phyloP scores from a whole-genome alignment of 2,888 invertebrate genomes.

The Tribolium freemani region DNA sequence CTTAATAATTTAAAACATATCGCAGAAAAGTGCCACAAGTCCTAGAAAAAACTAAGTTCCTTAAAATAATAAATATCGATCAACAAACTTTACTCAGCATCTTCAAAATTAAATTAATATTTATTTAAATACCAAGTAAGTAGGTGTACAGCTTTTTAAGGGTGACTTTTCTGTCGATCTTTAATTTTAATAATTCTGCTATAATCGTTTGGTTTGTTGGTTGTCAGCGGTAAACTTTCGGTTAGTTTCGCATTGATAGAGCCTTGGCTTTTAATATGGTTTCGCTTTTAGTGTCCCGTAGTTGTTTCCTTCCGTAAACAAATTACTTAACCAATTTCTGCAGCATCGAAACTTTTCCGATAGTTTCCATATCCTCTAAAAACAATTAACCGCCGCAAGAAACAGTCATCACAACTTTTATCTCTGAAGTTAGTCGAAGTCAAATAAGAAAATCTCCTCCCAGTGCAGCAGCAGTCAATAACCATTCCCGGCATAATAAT shows the following conservation, averaged over 20 bases:
- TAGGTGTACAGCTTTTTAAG: too few relatives aligned
- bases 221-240: background rate
- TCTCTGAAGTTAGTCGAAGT: background rate
- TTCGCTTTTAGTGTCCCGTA: background rate
- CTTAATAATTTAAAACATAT: too few relatives aligned
- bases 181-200: background rate
- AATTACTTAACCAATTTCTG: background rate
- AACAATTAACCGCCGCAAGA: background rate
- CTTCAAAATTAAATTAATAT: too few relatives aligned
- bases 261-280: background rate
- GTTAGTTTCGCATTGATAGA: background rate
- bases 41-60: too few relatives aligned
- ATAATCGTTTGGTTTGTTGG: background rate
- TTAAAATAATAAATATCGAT: too few relatives aligned
- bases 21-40: too few relatives aligned
- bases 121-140: too few relatives aligned
- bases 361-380: background rate
- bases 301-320: background rate
- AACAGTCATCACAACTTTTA: background rate
- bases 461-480: slow-evolving; percentile 1
- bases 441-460: background rate
- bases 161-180: too few relatives aligned
- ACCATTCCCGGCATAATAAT: slow-evolving; percentile 32
- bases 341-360: background rate
- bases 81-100: too few relatives aligned